Base-by-base conservation (phyloP, 2,888 invertebrate species). In the Orchestes rusci region DNA sequence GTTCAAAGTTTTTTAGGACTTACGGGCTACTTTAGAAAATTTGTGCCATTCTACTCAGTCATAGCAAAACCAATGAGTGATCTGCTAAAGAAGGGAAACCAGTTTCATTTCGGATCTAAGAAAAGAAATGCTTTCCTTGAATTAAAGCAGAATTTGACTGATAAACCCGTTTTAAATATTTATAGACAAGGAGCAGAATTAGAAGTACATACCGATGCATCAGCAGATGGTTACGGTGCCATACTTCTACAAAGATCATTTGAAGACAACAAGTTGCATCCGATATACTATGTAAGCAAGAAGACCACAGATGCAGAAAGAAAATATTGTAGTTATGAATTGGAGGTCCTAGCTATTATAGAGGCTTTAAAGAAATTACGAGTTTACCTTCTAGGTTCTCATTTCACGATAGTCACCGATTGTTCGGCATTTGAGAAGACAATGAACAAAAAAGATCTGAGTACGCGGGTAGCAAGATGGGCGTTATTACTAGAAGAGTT, bases 11-110 rank as follows among this genome's bases (percentile, higher is more conserved):
- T 62, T 48, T 41, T 64, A 3, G 61, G 62, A 2, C 36, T 65
- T 4, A 59, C 61, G 0, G 59, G 59, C 16, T 63, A 63, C 51
- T 66, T 64, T 40, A 30, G 61, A 8, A 64, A 65, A 33, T 66
- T 63, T 45, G 56, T 66, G 8, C 44, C 42, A 8, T 43, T 48
- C 12, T 65, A 61, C 45, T 50, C 62, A 1, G 37, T 51, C 3
- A 56, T 60, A 10, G 63, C 64, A 1, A 60, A 56, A 43, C 63
- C 60, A 20, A 42, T 63, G 31, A 58, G 59, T 3, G 62, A 66
- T 18, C 12, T 59, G 13, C 40, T 58, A 31, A 56, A 52, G 33
- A 50, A 52, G 31, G 36, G 49, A n/a, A 10, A 34, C 10, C 1
- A 2, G 5, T 56, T 57, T 36, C 27, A 33, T 19, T 56, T 54